Conservation (phyloP, 1,140 invertebrate genomes). For the Coboldia fuscipes region DNA sequence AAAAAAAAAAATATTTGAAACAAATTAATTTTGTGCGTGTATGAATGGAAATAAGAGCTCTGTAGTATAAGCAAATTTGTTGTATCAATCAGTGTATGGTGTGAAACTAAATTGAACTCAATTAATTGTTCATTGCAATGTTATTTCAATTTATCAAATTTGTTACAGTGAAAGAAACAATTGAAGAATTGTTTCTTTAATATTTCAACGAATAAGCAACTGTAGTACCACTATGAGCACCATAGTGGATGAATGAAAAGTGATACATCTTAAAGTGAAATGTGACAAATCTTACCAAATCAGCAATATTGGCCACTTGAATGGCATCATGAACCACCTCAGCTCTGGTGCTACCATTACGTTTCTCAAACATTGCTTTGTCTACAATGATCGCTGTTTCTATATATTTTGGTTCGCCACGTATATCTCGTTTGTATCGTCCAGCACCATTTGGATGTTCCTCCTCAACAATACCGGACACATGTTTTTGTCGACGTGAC, state of each 20-base stretch:
- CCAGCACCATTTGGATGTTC: constrained; percentile 20
- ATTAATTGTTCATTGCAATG: too few relatives aligned
- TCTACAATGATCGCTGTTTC: constrained; percentile 82
- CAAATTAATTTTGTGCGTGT: too few relatives aligned
- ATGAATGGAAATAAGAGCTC: too few relatives aligned
- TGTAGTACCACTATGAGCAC: too few relatives aligned
- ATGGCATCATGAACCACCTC: constrained; percentile 87
- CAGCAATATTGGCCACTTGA: constrained; percentile 90
- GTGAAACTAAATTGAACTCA: too few relatives aligned
- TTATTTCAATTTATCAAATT: too few relatives aligned
- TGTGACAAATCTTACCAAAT: constrained; percentile 51
- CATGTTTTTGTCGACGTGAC: constrained; percentile 36
- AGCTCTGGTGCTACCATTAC: constrained; percentile 69
- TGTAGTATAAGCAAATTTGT: too few relatives aligned
- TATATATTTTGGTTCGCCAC: constrained; percentile 76
- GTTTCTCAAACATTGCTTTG: constrained; percentile 82
- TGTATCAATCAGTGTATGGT: too few relatives aligned
- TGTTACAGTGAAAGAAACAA: neutral
- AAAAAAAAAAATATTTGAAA: too few relatives aligned
- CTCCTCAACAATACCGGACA: constrained; percentile 27
- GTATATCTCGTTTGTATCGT: constrained; percentile 49
- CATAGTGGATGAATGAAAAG: too few relatives aligned
- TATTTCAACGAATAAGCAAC: too few relatives aligned
- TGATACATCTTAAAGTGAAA: neutral
- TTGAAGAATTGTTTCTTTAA: neutral